Base-by-base conservation (phyloP, 1,140 invertebrate species). In the Drosophila parvula region DNA sequence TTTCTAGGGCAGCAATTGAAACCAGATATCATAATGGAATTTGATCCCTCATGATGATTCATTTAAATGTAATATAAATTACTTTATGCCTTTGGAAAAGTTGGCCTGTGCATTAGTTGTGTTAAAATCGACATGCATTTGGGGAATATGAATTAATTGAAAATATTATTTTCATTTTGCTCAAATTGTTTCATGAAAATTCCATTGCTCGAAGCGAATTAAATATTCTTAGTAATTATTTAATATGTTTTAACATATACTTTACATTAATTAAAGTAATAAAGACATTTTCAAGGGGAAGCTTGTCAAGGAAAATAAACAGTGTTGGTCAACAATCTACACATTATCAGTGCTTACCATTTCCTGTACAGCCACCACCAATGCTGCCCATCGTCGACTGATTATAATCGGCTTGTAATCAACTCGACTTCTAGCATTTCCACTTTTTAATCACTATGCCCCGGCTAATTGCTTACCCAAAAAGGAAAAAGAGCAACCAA, bases 391-490 rank as follows among this genome's bases (percentile, higher is more conserved):
- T 32, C 45, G 11, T 50, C 4, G 22, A 3, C 27, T 48, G 34
- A 68, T 53, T 63, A 27, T 55, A 53, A 73, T 71, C 67, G 67
- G 28, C n/a, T 8, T 50, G 69, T 71, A 59, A 73, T 73, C 69
- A 73, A 59, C 69, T 73, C 40, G 65, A 48, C 67, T 59, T 71
- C 18, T 59, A 48, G 69, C 69, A 30, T 74, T 74, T 62, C 69
- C 55, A 59, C 34, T 30, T 48, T 77, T 56, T 77, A 77, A 77
- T 67, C 74, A 63, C 62, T 56, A 28, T 38, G 40, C 18, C 67
- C 14, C 45, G 34, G 60, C 70, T 82, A 85, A 85, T 86, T 85
- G 75, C 81, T 69, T 60, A 63, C 41, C 64, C 62, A 8, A 65
- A 58, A 71, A 56, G 57, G 36, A 4, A 45, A 50, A 9, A 34